phyloP scores from a whole-genome alignment of 2,888 invertebrate species.

The Odontomyia ornata region DNA sequence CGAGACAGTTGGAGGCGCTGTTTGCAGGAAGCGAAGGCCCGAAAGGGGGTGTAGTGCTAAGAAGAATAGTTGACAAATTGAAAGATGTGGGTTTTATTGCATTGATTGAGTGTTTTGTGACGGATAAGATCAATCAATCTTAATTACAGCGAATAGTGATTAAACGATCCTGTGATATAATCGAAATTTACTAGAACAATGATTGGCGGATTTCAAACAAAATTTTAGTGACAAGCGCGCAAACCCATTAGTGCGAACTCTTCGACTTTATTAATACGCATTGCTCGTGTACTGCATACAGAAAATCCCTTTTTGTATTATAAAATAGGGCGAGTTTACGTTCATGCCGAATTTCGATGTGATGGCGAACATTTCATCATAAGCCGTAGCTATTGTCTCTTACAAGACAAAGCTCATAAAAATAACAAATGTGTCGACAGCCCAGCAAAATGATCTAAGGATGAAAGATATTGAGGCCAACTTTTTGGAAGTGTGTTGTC shows the following conservation, averaged over 20 bases:
- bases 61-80: background rate
- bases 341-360: constrained; percentile 38
- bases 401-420: background rate
- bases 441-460: background rate
- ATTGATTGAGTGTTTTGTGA: background rate
- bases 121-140: too few species aligned
- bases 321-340: background rate
- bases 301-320: too few species aligned
- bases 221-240: too few species aligned
- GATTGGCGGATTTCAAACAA: background rate
- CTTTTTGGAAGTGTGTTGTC: constrained; percentile 81
- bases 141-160: too few species aligned
- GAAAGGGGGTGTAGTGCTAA: too few species aligned
- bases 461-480: constrained; percentile 57
- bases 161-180: too few species aligned
- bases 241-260: too few species aligned
- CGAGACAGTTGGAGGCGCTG: too few species aligned
- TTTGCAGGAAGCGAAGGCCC: too few species aligned
- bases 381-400: constrained; percentile 38
- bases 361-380: constrained; percentile 41
- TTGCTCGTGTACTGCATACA: too few species aligned
- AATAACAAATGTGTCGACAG: constrained; percentile 32
- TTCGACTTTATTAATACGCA: too few species aligned
- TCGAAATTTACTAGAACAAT: background rate
- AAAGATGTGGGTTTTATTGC: background rate